Conservation (phyloP, 2,888 invertebrate species). For the Unio delphinus region DNA sequence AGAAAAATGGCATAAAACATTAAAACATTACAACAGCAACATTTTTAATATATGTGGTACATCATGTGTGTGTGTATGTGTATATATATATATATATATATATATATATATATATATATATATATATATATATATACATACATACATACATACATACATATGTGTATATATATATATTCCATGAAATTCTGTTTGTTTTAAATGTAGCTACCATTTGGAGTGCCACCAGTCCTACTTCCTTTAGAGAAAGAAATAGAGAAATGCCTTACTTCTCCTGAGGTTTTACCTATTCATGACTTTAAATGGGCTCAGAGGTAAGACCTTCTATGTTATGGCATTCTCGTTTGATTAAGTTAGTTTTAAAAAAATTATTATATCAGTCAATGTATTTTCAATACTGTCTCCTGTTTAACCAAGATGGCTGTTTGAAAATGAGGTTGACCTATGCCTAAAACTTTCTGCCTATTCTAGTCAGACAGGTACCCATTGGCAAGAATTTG, state of each 20-base stretch:
- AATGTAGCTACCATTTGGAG: conserved; percentile 70
- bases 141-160: not conserved
- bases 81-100: too few species aligned
- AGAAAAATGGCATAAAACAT: too few species aligned
- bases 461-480: not conserved
- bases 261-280: conserved; percentile 80
- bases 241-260: conserved; percentile 79
- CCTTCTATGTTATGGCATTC: not conserved
- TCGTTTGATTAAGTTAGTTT: not conserved
- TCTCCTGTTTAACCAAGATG: not conserved
- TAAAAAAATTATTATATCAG: not conserved
- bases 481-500: not conserved
- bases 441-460: not conserved
- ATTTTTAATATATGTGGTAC: too few species aligned
- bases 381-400: not conserved
- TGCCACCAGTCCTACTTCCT: conserved; percentile 80
- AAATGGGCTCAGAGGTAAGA: conserved; percentile 79
- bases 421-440: not conserved
- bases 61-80: too few species aligned
- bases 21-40: too few species aligned
- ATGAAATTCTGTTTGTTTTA: conserved; percentile 6
- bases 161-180: not conserved
- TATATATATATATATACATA: not conserved
- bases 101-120: not conserved
- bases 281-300: conserved; percentile 82